Evolutionary conservation across 2,113 vertebrate genomes (phyloP).

Genomic region (Lichenostomus cassidix): DNA sequence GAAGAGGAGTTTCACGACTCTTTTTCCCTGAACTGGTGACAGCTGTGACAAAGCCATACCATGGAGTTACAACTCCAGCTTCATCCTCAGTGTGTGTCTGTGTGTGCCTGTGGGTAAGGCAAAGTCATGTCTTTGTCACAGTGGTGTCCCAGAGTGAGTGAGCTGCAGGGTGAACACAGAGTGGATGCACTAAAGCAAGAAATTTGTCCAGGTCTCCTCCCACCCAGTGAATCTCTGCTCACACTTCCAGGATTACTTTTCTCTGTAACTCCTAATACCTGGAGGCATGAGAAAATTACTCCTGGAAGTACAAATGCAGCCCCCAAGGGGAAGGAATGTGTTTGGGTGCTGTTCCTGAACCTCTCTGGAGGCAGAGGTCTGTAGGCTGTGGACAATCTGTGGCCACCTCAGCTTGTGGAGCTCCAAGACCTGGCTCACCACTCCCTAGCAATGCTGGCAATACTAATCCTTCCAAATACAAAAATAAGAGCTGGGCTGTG

Average conservation of each 20-base stretch:
- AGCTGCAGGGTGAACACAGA: neutral
- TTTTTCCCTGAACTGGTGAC: neutral
- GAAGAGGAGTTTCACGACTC: constrained; percentile 22
- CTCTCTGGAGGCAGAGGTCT: neutral
- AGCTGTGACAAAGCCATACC: constrained; percentile 9
- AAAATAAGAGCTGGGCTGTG: neutral
- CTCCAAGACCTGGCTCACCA: neutral
- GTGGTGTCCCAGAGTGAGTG: neutral
- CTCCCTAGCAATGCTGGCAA: accelerated
- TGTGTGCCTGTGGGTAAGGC: neutral
- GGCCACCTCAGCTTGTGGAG: neutral
- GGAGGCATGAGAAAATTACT: neutral
- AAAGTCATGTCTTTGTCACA: neutral
- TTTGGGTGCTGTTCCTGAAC: neutral
- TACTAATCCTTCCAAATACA: neutral
- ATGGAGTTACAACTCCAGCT: neutral
- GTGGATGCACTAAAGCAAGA: neutral
- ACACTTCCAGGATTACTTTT: neutral
- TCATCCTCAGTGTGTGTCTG: neutral
- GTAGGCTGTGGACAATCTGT: neutral
- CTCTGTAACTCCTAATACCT: neutral
- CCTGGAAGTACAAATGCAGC: neutral
- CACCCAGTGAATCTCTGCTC: neutral
- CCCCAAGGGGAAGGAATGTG: neutral
- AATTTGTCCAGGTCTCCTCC: neutral